A percentile compares a stretch with the other conserved stretches of the same genome.
Conservation (phyloP, 1,140 invertebrate species). For the Eriosoma lanigerum region DNA sequence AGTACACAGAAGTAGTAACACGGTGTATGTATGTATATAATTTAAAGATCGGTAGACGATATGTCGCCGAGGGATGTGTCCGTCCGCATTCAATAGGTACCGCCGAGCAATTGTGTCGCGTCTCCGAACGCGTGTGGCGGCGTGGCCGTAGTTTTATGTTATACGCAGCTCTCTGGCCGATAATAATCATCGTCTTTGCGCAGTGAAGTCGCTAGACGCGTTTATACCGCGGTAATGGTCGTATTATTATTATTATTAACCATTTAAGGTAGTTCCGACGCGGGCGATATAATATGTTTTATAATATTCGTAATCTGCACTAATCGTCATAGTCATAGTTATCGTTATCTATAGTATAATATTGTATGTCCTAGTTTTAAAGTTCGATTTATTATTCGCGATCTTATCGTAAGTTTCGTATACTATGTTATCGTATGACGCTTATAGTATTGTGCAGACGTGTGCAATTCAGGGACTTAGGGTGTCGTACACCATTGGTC, state of each 20-base stretch:
- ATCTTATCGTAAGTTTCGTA: background rate
- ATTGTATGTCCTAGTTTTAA: background rate
- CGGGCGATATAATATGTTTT: no score
- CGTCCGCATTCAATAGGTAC: conserved; percentile 17
- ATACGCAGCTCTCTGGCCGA: background rate
- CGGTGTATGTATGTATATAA: background rate
- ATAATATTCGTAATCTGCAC: no score
- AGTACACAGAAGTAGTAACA: background rate
- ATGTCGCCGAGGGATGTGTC: background rate
- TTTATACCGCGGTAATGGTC: conserved; percentile 7
- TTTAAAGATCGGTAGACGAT: conserved; percentile 32
- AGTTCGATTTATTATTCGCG: background rate
- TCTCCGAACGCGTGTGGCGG: background rate
- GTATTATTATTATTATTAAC: conserved; percentile 11
- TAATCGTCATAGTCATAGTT: no score
- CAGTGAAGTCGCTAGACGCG: background rate
- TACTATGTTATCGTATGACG: no score
- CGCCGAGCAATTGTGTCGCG: conserved; percentile 25
- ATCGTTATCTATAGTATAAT: no score
- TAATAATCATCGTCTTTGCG: background rate
- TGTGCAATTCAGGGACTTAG: background rate
- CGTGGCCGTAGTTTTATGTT: background rate
- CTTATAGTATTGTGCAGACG: background rate
- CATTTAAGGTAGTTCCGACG: background rate
- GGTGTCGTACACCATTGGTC: background rate